A percentile compares a stretch with the other conserved stretches of the same genome.
These are phyloP conservation scores for Scopus umbretta DNA, from an alignment of 2,113 vertebrate genomes.

Conservation along the genomic window DNA sequence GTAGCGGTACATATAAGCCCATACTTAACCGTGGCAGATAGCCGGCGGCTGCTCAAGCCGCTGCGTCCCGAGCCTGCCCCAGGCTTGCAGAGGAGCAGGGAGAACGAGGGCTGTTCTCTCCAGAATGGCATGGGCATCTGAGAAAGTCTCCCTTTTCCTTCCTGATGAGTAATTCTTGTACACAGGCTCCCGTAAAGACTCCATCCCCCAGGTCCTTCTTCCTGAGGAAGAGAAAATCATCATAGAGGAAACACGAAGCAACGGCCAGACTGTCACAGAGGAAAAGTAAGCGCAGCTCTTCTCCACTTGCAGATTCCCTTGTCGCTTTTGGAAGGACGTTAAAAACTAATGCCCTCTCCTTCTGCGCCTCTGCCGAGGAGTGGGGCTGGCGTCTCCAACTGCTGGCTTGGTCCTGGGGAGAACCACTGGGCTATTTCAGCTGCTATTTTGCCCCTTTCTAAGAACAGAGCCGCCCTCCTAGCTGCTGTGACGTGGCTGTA, in stretches of 20 bases:
- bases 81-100: not conserved
- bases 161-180: not conserved
- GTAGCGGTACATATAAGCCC: not conserved
- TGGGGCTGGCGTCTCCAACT: not conserved
- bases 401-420: not conserved
- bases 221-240: constrained; percentile 98
- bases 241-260: constrained; percentile 92
- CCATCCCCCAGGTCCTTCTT: constrained; percentile 87
- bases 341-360: not conserved
- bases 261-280: constrained; percentile 90
- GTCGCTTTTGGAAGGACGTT: not conserved
- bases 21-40: not conserved
- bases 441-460: not conserved
- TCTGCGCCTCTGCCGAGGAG: not conserved
- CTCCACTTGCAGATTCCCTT: not conserved
- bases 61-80: not conserved
- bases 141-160: not conserved
- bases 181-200: constrained; percentile 88
- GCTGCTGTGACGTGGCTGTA: not conserved
- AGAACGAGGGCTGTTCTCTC: not conserved
- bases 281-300: constrained; percentile 83
- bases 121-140: not conserved
- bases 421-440: not conserved
- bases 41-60: not conserved
- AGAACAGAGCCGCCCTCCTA: not conserved